phyloP scores from a whole-genome alignment of 2,888 invertebrate species.

The Plagiodera versicolora region DNA sequence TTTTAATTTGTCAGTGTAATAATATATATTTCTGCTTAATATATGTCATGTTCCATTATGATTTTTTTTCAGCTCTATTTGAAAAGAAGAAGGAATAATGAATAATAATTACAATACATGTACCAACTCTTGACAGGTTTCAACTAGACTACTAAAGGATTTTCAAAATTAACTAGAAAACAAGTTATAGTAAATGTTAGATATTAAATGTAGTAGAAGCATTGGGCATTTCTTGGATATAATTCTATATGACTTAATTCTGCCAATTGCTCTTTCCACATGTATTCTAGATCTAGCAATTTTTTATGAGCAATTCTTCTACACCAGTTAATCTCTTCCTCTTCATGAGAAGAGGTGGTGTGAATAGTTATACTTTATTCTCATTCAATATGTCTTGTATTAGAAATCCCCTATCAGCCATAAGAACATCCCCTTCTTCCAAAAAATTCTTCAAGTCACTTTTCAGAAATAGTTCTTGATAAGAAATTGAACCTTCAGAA shows the following conservation, averaged over 20 bases:
- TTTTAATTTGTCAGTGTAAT: not conserved
- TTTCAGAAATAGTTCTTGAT: constrained; percentile 5
- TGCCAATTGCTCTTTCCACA: constrained; percentile 8
- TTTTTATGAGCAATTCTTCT: not conserved
- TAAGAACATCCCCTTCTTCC: constrained; percentile 6
- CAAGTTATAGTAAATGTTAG: constrained; percentile 5
- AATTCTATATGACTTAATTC: constrained; percentile 10
- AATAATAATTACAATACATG: too few relatives aligned
- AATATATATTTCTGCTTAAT: too few relatives aligned
- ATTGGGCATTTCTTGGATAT: constrained; percentile 6
- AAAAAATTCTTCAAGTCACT: constrained; percentile 4
- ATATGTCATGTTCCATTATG: too few relatives aligned
- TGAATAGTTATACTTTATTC: not conserved
- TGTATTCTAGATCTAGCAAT: constrained; percentile 4
- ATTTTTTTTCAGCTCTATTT: too few relatives aligned
- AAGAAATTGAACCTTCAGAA: constrained; percentile 12
- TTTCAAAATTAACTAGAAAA: constrained; percentile 9
- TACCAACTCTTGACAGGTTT: too few relatives aligned
- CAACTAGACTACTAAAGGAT: not conserved
- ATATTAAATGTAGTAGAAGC: constrained; percentile 5
- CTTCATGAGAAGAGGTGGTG: not conserved
- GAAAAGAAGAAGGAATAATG: too few relatives aligned
- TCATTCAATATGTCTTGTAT: constrained; percentile 1
- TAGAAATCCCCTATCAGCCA: constrained; percentile 6
- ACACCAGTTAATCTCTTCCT: not conserved